Conservation (phyloP, 2,113 vertebrate species). For the Casuarius casuarius region DNA sequence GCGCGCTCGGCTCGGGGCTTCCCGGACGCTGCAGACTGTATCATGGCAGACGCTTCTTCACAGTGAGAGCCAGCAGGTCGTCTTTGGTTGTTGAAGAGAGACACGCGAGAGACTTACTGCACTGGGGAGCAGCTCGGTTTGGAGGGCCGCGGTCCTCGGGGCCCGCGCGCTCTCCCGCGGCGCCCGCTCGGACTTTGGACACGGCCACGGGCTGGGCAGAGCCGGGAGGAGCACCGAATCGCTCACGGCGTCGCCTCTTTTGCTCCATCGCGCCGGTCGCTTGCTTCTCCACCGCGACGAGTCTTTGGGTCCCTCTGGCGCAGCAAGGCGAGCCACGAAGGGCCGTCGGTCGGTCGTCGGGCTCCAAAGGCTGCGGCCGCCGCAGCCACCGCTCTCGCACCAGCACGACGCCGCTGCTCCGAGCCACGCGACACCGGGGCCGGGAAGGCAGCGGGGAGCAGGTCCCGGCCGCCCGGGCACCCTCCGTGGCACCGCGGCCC, state of each 20-base stretch:
- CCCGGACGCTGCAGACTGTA: not conserved
- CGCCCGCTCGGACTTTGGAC: not conserved
- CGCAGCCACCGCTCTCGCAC: not conserved
- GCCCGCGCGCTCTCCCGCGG: too few species aligned
- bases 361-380: not conserved
- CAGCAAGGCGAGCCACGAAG: not conserved
- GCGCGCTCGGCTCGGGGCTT: not conserved
- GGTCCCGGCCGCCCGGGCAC: not conserved
- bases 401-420: accelerated
- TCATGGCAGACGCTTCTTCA: not conserved
- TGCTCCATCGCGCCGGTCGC: not conserved
- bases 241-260: not conserved
- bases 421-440: not conserved
- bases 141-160: not conserved
- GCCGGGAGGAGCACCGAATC: not conserved
- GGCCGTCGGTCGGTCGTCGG: not conserved
- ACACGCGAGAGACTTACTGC: not conserved
- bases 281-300: not conserved
- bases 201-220: not conserved
- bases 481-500: not conserved
- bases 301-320: not conserved
- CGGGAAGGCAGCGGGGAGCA: not conserved
- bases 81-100: constrained; percentile 39
- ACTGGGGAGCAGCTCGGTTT: not conserved
- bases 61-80: constrained; percentile 45